Conservation (phyloP, 2,888 invertebrate genomes). For the Macaria notata region DNA sequence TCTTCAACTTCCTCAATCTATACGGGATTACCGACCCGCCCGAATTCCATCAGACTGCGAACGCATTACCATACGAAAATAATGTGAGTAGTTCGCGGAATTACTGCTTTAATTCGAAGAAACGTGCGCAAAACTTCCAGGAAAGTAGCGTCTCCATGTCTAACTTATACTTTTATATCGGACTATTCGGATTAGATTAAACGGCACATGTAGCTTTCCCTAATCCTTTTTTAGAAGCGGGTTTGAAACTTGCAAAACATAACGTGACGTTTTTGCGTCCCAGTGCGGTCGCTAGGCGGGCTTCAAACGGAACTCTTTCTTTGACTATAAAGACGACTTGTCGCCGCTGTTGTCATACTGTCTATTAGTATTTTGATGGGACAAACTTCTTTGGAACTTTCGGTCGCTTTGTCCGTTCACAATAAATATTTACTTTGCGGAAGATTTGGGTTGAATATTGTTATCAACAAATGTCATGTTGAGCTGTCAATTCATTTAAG, state of each 20-base stretch:
- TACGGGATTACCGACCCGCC: constrained; percentile 37
- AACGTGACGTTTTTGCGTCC: constrained; percentile 26
- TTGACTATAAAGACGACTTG: constrained; percentile 31
- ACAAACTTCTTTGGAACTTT: constrained; percentile 33
- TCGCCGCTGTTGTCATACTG: constrained; percentile 33
- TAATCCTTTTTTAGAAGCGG: constrained; percentile 16
- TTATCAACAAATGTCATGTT: constrained; percentile 20
- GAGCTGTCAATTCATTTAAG: constrained; percentile 28
- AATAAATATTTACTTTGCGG: constrained; percentile 30
- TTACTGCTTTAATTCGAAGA: constrained; percentile 27
- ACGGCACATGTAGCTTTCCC: constrained; percentile 13
- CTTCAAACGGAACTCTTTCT: constrained; percentile 31
- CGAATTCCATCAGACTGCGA: constrained; percentile 35
- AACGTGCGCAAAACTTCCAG: constrained; percentile 22
- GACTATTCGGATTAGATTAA: constrained; percentile 24
- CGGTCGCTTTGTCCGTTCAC: constrained; percentile 27
- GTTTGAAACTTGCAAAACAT: constrained; percentile 12
- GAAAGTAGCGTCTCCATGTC: constrained; percentile 7
- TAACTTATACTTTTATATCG: constrained; percentile 18
- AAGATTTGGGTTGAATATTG: constrained; percentile 26
- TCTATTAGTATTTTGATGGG: constrained; percentile 34
- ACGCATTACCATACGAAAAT: constrained; percentile 37
- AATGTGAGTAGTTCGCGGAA: constrained; percentile 34
- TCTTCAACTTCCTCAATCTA: constrained; percentile 38
- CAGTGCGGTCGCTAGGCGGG: constrained; percentile 25